These are phyloP conservation scores for Dissostichus mawsoni DNA, from an alignment of 2,113 vertebrate species.

Conservation along the genomic window DNA sequence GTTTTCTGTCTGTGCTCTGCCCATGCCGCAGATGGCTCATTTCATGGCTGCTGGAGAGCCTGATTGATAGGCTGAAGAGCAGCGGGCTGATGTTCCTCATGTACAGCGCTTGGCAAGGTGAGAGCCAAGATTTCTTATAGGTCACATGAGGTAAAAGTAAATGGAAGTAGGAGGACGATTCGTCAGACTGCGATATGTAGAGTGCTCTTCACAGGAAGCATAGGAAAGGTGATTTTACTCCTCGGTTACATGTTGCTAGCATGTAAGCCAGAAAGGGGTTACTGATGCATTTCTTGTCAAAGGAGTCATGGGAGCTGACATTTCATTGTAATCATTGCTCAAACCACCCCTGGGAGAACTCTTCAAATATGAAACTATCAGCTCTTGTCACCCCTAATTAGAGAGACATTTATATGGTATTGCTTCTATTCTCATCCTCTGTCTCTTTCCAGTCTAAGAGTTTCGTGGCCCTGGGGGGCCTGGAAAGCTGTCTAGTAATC, in stretches of 20 bases:
- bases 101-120: conserved; percentile 9
- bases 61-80: conserved; percentile 68
- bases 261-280: background rate
- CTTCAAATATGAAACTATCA: conserved; percentile 49
- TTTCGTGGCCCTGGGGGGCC: conserved; percentile 41
- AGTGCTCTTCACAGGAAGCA: conserved; percentile 15
- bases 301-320: conserved; percentile 41
- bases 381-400: conserved; percentile 61
- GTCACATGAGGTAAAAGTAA: conserved; percentile 54
- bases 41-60: conserved; percentile 73
- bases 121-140: conserved; percentile 15
- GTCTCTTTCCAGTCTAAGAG: conserved; percentile 26
- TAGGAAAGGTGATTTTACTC: conserved; percentile 7
- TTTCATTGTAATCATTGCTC: conserved; percentile 49
- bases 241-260: background rate
- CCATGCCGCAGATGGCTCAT: conserved; percentile 61
- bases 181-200: conserved; percentile 4
- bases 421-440: conserved; percentile 25
- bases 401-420: conserved; percentile 40
- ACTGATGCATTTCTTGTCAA: conserved; percentile 16
- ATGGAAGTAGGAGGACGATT: conserved; percentile 19
- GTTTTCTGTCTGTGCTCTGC: conserved; percentile 32
- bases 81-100: conserved; percentile 26
- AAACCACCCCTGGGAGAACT: conserved; percentile 47
- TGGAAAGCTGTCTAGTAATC: conserved; percentile 69